Base-by-base conservation (phyloP, 2,888 invertebrate genomes). In the Gisinianus flammeolus region DNA sequence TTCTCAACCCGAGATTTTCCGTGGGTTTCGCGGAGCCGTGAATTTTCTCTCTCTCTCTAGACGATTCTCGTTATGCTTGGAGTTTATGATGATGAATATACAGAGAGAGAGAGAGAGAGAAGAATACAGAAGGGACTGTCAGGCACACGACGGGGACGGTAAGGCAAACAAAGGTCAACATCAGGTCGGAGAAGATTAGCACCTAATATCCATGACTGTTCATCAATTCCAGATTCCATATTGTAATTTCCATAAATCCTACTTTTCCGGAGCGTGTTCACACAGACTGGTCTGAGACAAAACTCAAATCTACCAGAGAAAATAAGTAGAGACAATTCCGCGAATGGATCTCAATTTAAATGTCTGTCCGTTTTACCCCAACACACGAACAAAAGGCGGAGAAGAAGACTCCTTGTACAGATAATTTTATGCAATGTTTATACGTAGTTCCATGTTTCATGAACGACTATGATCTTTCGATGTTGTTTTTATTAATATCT, bases 201-300 rank as follows among this genome's bases (percentile, higher is more conserved):
- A 78, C 78, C 73, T 79, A 80, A 80, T 79, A 81, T 80, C 81
- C 80, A 77, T 80, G 80, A 77, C 80, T 79, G 79, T 81, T 81
- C 76, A 81, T 81, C 79, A 82, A 82, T 81, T 82, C 81, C 79
- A 81, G 82, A 80, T 80, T 82, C 82, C 82, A 81, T 82, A 83
- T 83, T 83, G 81, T 79, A 69, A 54, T 69, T 69, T 67, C 62
- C 73, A 58, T 73, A 54, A 31, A 66, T 64, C 71, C 64, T 66
- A 70, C 78, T 79, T 62, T 54, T 78, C 54, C 66, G 79, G 81
- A 19, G 80, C 81, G 80, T 79, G 80, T 78, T 69, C 70, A 68
- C n/a, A 33, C 70, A 70, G 22, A 70, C 26, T 35, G 35, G 5
- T 35, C 12, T 35, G 35, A 12, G 35, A 35, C n/a, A n/a, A n/a